Percentiles rank a stretch among this genome's conserved stretches.
Conservation (phyloP, 1,140 invertebrate species). For the Ceratina australensis region DNA sequence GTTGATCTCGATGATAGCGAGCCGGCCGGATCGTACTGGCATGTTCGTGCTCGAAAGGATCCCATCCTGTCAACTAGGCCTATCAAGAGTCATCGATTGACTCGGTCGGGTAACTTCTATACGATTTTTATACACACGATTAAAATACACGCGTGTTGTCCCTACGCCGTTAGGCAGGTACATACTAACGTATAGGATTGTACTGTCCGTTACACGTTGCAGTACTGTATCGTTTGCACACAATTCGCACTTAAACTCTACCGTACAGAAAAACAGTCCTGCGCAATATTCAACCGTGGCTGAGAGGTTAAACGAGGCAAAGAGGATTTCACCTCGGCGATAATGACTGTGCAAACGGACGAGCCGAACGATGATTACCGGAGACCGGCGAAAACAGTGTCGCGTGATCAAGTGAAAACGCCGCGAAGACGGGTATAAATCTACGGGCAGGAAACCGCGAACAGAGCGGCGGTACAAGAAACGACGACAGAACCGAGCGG, state of each 20-base stretch:
- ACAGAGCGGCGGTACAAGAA: not conserved
- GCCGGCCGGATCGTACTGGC: not conserved
- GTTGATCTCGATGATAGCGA: constrained; percentile 38
- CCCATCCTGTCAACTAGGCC: not conserved
- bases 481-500: not conserved
- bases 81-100: constrained; percentile 2
- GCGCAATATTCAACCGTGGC: too few relatives aligned
- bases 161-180: too few relatives aligned
- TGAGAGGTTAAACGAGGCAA: too few relatives aligned
- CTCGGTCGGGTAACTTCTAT: not conserved
- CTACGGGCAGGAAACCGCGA: not conserved
- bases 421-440: not conserved
- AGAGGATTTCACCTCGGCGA: not conserved
- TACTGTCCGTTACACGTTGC: too few relatives aligned
- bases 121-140: not conserved
- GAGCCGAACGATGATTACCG: not conserved
- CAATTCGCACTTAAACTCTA: too few relatives aligned
- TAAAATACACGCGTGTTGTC: not conserved
- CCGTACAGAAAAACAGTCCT: too few relatives aligned
- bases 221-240: too few relatives aligned
- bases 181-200: too few relatives aligned
- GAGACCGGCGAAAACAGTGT: not conserved
- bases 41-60: not conserved
- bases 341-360: constrained; percentile 7
- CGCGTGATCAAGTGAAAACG: constrained; percentile 13